Evolutionary conservation across 2,888 invertebrate genomes (phyloP).

Genomic region (Noctua pronuba): DNA sequence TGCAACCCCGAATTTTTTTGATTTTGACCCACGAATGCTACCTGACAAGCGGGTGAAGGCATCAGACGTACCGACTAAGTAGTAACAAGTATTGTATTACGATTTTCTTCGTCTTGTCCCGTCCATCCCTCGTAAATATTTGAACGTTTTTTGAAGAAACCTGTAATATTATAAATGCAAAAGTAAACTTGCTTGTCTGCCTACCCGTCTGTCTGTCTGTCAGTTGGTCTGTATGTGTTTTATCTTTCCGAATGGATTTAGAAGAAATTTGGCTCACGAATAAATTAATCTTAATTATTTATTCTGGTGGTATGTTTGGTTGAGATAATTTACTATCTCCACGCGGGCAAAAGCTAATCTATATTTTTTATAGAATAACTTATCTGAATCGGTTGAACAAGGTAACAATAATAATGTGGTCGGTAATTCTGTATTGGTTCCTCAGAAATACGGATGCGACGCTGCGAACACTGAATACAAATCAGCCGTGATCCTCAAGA

Average conservation of each 20-base stretch:
- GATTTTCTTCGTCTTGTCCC: too few relatives aligned
- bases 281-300: neutral
- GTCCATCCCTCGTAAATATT: too few relatives aligned
- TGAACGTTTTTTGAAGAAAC: too few relatives aligned
- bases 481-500: constrained; percentile 76
- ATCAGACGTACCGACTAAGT: too few relatives aligned
- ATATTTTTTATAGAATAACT: neutral
- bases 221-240: too few relatives aligned
- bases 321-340: neutral
- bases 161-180: too few relatives aligned
- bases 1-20: too few relatives aligned
- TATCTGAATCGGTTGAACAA: constrained; percentile 41
- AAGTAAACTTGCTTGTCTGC: too few relatives aligned
- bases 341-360: neutral
- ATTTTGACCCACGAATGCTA: too few relatives aligned
- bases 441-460: constrained; percentile 75
- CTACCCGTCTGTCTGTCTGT: too few relatives aligned
- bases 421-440: constrained; percentile 50
- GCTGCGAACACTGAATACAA: constrained; percentile 79
- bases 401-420: constrained; percentile 31
- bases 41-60: too few relatives aligned
- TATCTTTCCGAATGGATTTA: neutral
- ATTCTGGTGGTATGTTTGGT: neutral
- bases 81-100: too few relatives aligned
- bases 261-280: neutral